A percentile compares a stretch with the other conserved stretches of the same genome.
Conservation (phyloP, 2,797 vertebrate genomes). For the Rhodeus uyekii region DNA sequence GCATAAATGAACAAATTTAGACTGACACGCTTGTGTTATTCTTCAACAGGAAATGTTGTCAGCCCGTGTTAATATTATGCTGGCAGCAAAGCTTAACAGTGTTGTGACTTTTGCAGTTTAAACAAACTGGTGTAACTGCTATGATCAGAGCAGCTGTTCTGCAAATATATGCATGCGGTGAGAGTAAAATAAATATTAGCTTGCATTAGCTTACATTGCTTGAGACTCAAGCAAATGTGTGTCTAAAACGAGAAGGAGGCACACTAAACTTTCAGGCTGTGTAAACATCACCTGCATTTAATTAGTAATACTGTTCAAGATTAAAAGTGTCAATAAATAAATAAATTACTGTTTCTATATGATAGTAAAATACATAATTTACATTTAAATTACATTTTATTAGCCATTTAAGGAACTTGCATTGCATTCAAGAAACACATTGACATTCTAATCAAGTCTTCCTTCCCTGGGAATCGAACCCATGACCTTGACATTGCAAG, state of each 20-base stretch:
- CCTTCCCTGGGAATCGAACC: too few species aligned
- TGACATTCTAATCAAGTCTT: too few species aligned
- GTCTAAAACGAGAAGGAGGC: background rate
- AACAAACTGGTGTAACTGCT: constrained; percentile 35
- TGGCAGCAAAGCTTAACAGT: constrained; percentile 11
- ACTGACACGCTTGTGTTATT: constrained; percentile 37
- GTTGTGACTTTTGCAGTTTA: constrained; percentile 22
- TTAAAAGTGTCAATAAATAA: background rate
- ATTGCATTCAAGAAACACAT: too few species aligned
- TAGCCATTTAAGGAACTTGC: too few species aligned
- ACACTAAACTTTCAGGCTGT: background rate
- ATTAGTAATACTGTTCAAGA: background rate
- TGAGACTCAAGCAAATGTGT: background rate
- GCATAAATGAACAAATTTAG: constrained; percentile 38
- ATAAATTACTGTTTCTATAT: background rate
- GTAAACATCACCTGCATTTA: background rate
- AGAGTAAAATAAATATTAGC: constrained; percentile 35
- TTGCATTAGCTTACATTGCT: constrained; percentile 13
- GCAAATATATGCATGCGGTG: constrained; percentile 9
- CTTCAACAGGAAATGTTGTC: constrained; percentile 38
- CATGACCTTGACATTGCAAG: too few species aligned
- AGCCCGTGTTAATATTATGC: constrained; percentile 42
- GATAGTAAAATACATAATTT: too few species aligned
- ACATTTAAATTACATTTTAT: too few species aligned
- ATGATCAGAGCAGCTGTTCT: background rate